Evolutionary conservation across 2,113 vertebrate genomes (phyloP).

Genomic region (Prietella phreatophila): DNA sequence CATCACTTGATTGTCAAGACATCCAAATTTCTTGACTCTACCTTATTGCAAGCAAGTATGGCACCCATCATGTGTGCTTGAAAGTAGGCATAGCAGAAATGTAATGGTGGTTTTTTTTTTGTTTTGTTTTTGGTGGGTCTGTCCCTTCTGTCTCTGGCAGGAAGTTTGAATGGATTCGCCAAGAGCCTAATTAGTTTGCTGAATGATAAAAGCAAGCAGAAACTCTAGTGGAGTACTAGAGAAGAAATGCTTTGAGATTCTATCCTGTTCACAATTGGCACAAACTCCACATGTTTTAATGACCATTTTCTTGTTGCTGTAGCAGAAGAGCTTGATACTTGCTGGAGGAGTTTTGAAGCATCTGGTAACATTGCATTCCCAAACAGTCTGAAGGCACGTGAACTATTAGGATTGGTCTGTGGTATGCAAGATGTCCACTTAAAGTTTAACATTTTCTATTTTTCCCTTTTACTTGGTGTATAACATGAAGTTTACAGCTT

Average conservation of each 20-base stretch:
- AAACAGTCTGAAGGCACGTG: slow-evolving; percentile 44
- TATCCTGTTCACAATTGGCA: background rate
- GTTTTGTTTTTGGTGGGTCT: too few species aligned
- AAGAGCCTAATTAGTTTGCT: background rate
- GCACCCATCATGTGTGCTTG: background rate
- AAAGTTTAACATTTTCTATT: slow-evolving; percentile 38
- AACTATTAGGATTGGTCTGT: slow-evolving; percentile 46
- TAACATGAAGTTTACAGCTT: background rate
- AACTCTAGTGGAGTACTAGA: too few species aligned
- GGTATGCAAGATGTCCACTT: slow-evolving; percentile 38
- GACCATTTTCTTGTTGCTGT: background rate
- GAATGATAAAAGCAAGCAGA: background rate
- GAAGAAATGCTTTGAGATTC: background rate
- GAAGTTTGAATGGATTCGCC: background rate
- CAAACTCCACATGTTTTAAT: slow-evolving; percentile 10
- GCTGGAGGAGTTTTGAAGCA: background rate
- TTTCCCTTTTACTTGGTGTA: background rate
- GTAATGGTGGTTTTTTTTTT: background rate
- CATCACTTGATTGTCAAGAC: background rate
- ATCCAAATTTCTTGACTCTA: background rate
- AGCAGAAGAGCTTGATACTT: background rate
- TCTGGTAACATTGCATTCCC: background rate
- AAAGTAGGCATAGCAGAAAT: background rate
- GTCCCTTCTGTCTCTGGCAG: background rate
- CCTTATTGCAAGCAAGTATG: background rate